Evolutionary conservation across 2,888 invertebrate genomes (phyloP), one percentile per base, ranked within the genome.

Genomic region (Caenorhabditis virilis): DNA sequence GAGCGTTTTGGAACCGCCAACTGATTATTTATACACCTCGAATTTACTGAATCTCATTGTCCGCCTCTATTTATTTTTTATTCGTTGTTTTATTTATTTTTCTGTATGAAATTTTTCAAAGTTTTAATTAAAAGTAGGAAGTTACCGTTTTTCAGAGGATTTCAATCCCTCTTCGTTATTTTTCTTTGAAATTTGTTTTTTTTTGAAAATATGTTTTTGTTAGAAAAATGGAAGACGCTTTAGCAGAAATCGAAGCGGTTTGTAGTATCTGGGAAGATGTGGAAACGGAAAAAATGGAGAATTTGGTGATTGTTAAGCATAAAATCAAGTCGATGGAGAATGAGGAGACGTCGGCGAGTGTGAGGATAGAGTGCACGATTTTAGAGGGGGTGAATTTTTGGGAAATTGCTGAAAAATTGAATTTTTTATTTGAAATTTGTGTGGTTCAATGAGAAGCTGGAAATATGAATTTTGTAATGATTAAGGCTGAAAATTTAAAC

Each of bases 251-350:
- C 48, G 62, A 62, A 26, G 62, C 62, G 13, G 23, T 62, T 13
- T 56, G 43, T 35, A 49, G 48, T 18, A 53, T 62, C 30, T 62
- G 56, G 56, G 56, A 52, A 15, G 53, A 49, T 3, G 45, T 56
- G 1, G 7, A 48, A n/a, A 53, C 53, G 13, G 52, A 48, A 41
- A 47, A 41, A 25, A 16, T 27, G 25, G 11, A 20, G 4, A n/a
- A 30, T n/a, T 1, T 23, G 38, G 16, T 20, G 48, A 27, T 13
- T 1, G 18, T 63, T 9, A 39, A 23, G 25, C 57, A 53, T 5
- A 63, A 63, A 50, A 58, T 63, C 7, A 42, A 39, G 15, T 53
- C 57, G 2, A 22, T 63, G 42, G 57, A 63, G 15, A 46, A 63
- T 33, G 63, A 49, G 36, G 30, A 15, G 20, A 58, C 45, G 38